Evolutionary conservation across 2,888 invertebrate genomes (phyloP).

Genomic region (Zaprionus lineosus): DNA sequence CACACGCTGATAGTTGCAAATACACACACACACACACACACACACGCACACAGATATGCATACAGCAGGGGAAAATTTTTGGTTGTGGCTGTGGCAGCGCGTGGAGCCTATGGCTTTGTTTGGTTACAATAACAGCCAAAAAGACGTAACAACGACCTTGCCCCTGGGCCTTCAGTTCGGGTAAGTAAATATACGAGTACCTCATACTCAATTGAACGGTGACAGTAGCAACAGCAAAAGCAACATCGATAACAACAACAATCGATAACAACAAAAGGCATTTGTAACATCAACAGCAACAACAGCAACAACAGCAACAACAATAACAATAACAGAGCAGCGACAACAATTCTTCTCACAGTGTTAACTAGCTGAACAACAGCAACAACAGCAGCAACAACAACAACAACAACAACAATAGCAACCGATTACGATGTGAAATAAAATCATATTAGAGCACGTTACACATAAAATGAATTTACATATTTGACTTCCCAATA

Average conservation of each 20-base stretch:
- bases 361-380: conserved; percentile 18
- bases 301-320: not conserved
- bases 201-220: conserved; percentile 33
- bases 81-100: conserved; percentile 3
- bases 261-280: too few relatives aligned
- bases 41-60: not conserved
- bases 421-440: not conserved
- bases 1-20: too few relatives aligned
- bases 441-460: conserved; percentile 4
- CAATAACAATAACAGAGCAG: not conserved
- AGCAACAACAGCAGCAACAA: not conserved
- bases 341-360: conserved; percentile 11
- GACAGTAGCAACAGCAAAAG: conserved; percentile 4
- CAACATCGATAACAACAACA: not conserved
- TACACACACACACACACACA: conserved; percentile 28
- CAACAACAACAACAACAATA: not conserved
- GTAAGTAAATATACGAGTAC: conserved; percentile 11
- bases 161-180: conserved; percentile 23
- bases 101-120: not conserved
- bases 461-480: not conserved
- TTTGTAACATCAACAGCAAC: too few relatives aligned
- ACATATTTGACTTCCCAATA: conserved; percentile 7
- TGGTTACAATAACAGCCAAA: conserved; percentile 5
- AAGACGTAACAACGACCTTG: conserved; percentile 25
- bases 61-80: conserved; percentile 3